Evolutionary conservation across 2,113 vertebrate species (phyloP).

Genomic region (Sisor rabdophorus): DNA sequence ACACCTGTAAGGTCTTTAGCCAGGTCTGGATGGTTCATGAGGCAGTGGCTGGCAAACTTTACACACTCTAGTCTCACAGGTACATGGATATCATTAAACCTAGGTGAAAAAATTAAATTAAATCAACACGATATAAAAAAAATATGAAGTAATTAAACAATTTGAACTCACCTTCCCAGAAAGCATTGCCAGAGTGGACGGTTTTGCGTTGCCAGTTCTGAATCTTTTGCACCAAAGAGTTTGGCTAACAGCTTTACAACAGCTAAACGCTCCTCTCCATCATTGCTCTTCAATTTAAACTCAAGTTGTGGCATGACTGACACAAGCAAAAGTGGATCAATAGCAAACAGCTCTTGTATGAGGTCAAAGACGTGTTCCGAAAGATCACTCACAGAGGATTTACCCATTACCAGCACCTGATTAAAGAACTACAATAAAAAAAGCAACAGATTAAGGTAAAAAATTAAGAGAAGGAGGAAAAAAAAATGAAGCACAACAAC

Average conservation of each 20-base stretch:
- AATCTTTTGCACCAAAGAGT: constrained; percentile 96
- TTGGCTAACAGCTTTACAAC: constrained; percentile 94
- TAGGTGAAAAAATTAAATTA: constrained; percentile 53
- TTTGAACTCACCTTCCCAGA: constrained; percentile 83
- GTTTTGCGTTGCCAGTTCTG: constrained; percentile 95
- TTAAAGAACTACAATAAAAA: constrained; percentile 86
- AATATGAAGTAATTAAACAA: constrained; percentile 29
- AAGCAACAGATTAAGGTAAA: neutral
- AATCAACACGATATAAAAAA: neutral
- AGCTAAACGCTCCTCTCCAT: constrained; percentile 94
- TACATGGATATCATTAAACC: constrained; percentile 99
- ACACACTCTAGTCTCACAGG: constrained; percentile 98
- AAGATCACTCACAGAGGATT: constrained; percentile 95
- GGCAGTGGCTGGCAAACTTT: constrained; percentile 98
- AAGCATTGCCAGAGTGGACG: constrained; percentile 98
- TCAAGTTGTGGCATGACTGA: constrained; percentile 99
- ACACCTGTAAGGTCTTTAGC: constrained; percentile 94
- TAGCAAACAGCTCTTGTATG: constrained; percentile 97
- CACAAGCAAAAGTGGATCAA: constrained; percentile 91
- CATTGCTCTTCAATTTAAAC: constrained; percentile 99
- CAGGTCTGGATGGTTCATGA: constrained; percentile 99
- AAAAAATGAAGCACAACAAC: neutral
- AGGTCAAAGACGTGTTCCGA: constrained; percentile 98
- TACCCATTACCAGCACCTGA: constrained; percentile 97
- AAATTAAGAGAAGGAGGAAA: no score